These are phyloP conservation scores for Tachina lurida DNA, from an alignment of 2,888 invertebrate species.

Conservation along the genomic window DNA sequence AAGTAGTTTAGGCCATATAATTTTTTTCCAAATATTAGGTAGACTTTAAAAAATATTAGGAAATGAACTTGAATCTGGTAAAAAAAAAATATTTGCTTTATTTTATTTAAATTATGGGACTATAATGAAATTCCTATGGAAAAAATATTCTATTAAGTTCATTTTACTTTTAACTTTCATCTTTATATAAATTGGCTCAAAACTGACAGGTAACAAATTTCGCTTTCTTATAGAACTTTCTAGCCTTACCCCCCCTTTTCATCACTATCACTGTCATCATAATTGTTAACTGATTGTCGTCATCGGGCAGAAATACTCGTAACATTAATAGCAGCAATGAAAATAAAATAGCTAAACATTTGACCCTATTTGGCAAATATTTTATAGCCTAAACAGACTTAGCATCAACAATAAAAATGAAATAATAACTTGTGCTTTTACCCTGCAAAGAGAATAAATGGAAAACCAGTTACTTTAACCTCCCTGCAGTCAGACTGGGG, in stretches of 20 bases:
- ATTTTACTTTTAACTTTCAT: background rate
- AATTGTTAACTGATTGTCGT: constrained; percentile 41
- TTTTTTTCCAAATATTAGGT: too few species aligned
- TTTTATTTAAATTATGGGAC: too few species aligned
- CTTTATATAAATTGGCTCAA: background rate
- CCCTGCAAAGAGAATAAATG: constrained; percentile 41
- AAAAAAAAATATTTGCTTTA: too few species aligned
- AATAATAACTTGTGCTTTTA: constrained; percentile 52
- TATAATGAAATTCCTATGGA: too few species aligned
- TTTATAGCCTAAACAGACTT: constrained; percentile 46
- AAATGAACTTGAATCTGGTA: too few species aligned
- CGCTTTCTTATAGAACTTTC: background rate
- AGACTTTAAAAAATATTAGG: too few species aligned
- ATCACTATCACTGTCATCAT: constrained; percentile 3
- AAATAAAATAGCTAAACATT: constrained; percentile 36
- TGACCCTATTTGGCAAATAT: constrained; percentile 68
- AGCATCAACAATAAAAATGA: constrained; percentile 21
- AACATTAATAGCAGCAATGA: constrained; percentile 30
- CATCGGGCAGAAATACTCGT: constrained; percentile 25
- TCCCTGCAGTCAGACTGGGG: too few species aligned
- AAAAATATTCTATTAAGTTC: background rate
- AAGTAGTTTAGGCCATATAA: too few species aligned
- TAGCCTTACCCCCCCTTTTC: background rate
- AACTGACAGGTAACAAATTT: background rate
- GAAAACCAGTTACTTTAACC: constrained; percentile 60